Base-by-base conservation (phyloP, 2,113 vertebrate species). In the Collichthys lucidus region DNA sequence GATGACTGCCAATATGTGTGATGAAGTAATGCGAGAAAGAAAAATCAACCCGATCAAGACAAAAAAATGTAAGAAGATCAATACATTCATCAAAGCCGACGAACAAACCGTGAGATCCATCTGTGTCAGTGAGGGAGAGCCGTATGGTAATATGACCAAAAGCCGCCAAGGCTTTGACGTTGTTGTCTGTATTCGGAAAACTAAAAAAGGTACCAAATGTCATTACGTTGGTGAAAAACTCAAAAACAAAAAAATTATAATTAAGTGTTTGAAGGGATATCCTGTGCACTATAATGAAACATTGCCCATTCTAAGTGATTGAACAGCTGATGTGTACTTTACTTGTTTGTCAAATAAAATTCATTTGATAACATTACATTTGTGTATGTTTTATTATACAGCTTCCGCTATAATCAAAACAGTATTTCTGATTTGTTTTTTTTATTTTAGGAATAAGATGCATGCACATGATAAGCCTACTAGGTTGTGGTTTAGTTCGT, bases 231-330 rank as follows among this genome's bases (percentile, higher is more conserved):
- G 66, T 22, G 0, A 26, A 4, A 2, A 11, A 5, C 0, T 26
- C 3, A 16, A 5, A 2, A 17, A 8, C 9, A 50, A 7, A 17
- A 57, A 20, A 42, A 71, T 82, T 1, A 44, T 50, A 7, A 20
- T 82, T 19, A 71, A 57, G 31, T 83, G 61, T 77, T 9, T 4
- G n/a, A 0, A 4, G 3, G 0, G 20, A 1, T 15, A 3, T 22
- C 80, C 80, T 3, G 46, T 70, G 44, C 68, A 64, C 59, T 82
- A 82, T 77, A 19, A 11, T 3, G 1, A 20, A 67, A 77, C 31
- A 1, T 56, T n/a, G 50, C 0, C 56, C 1, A 35, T 19, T 24
- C 31, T 65, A 24, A 59, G 20, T 77, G 64, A 77, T 20, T 49
- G 5, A 82, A 56, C 42, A 47, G 8, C 8, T 63, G 0, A 63